Evolutionary conservation across 2,888 invertebrate species (phyloP), one percentile per base, ranked within the genome.

Genomic region (Ophraella communa): DNA sequence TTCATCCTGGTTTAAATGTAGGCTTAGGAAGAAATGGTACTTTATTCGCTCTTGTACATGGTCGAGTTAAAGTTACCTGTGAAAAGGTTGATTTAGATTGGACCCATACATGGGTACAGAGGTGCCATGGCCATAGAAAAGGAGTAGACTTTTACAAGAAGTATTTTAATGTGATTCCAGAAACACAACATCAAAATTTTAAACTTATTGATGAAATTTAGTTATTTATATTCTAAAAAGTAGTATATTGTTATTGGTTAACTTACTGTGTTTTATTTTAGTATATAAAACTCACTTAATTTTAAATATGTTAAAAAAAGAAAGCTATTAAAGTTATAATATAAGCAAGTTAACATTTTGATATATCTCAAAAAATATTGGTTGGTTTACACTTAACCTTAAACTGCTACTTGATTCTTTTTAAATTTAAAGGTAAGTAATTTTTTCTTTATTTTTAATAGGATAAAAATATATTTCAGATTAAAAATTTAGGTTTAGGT

Each of bases 1-100:
- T 92, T 78, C 93, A 93, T 82, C 93, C 94, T 5, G 93, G 93
- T 8, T 80, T 93, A 59, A 89, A 93, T 83, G 93, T 93, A 73
- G 93, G 93, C 0, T 87, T 94, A 72, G 93, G 92, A 2, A 85
- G 85, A 57, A 90, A 94, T 78, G 91, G 91, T 0, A 92, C 92
- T 1, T 80, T 97, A 1, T 93, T 88, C 83, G 95, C 96, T 0
- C 84, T 93, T 78, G 88, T 89, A 74, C 84, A 90, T 39, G 96
- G 96, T 0, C 87, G 83, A 77, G 95, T 96, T 0, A 81, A 90
- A 14, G 85, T 95, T 0, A 92, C 94, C 0, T 92, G 92, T 82
- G 96, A 97, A 78, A 87, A 89, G 75, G 85, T 91, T 59, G 88
- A 94, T 65, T 91, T 91, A 0, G 87, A 93, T 74, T 93, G 92